These are phyloP conservation scores for Channa maculata DNA, from an alignment of 2,113 vertebrate genomes.

Conservation along the genomic window DNA sequence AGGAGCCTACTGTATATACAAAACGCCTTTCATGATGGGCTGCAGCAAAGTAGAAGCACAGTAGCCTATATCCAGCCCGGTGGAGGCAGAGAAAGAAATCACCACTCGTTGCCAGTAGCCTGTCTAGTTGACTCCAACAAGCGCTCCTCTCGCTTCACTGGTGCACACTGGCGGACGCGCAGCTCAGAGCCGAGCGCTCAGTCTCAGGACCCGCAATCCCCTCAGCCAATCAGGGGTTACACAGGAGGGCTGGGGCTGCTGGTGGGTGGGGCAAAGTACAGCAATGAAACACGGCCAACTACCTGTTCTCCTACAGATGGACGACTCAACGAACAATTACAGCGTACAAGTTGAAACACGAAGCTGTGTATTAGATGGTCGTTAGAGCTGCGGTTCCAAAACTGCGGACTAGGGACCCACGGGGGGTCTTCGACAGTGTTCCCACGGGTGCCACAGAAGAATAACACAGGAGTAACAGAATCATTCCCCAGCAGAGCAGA, in stretches of 20 bases:
- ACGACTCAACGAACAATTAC: conserved; percentile 57
- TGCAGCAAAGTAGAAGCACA: conserved; percentile 64
- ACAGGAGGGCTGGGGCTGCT: conserved; percentile 79
- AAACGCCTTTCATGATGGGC: conserved; percentile 51
- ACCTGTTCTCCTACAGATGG: conserved; percentile 76
- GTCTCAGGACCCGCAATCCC: conserved; percentile 84
- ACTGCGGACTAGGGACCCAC: conserved; percentile 22
- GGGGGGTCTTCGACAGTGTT: conserved; percentile 29
- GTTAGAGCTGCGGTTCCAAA: conserved; percentile 24
- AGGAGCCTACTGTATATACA: conserved; percentile 41
- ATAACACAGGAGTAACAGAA: not conserved
- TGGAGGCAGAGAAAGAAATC: conserved; percentile 54
- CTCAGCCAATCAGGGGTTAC: conserved; percentile 83
- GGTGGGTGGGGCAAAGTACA: conserved; percentile 81
- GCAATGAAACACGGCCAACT: conserved; percentile 78
- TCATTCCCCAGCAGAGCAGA: conserved; percentile 34
- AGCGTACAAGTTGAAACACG: conserved; percentile 44
- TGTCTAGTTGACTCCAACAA: conserved; percentile 74
- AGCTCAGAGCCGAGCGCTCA: conserved; percentile 80
- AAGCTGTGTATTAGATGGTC: conserved; percentile 50
- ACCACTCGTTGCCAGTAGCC: conserved; percentile 67
- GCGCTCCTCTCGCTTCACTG: conserved; percentile 79
- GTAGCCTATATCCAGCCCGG: conserved; percentile 71
- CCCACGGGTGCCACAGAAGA: conserved; percentile 5
- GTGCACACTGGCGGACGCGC: conserved; percentile 81